These are phyloP conservation scores for Diuraphis noxia DNA, from an alignment of 1,140 invertebrate species.

Conservation along the genomic window DNA sequence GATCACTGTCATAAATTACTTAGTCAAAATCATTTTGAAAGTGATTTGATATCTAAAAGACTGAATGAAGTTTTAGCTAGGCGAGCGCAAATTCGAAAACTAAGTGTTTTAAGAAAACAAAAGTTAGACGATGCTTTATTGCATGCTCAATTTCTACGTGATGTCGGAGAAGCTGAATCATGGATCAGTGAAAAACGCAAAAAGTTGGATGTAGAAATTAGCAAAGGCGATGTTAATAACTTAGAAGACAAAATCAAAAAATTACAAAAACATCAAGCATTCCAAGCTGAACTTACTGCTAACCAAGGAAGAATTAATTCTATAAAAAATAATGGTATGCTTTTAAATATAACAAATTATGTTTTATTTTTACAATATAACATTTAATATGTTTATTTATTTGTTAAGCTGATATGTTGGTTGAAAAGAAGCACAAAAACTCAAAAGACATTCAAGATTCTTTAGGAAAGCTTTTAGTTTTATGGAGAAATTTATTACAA, in stretches of 20 bases:
- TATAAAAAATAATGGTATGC: slow-evolving; percentile 70
- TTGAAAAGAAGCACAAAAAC: slow-evolving; percentile 69
- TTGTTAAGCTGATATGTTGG: slow-evolving; percentile 67
- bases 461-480: slow-evolving; percentile 70
- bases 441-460: slow-evolving; percentile 76
- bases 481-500: slow-evolving; percentile 81
- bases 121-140: slow-evolving; percentile 79
- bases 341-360: background rate
- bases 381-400: slow-evolving; percentile 16
- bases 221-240: slow-evolving; percentile 71
- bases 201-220: slow-evolving; percentile 76
- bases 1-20: slow-evolving; percentile 88
- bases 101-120: slow-evolving; percentile 68
- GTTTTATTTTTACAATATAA: background rate
- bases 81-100: slow-evolving; percentile 71
- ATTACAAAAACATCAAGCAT: slow-evolving; percentile 96
- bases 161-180: slow-evolving; percentile 82
- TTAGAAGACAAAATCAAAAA: slow-evolving; percentile 91
- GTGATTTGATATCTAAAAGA: slow-evolving; percentile 76
- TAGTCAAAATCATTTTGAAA: slow-evolving; percentile 92
- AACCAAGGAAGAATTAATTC: slow-evolving; percentile 85
- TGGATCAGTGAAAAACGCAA: slow-evolving; percentile 96
- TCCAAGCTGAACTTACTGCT: slow-evolving; percentile 90
- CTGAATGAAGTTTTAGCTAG: slow-evolving; percentile 73
- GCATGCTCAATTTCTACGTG: slow-evolving; percentile 87